Conservation (phyloP, 2,888 invertebrate genomes). For the Cheilosia variabilis region DNA sequence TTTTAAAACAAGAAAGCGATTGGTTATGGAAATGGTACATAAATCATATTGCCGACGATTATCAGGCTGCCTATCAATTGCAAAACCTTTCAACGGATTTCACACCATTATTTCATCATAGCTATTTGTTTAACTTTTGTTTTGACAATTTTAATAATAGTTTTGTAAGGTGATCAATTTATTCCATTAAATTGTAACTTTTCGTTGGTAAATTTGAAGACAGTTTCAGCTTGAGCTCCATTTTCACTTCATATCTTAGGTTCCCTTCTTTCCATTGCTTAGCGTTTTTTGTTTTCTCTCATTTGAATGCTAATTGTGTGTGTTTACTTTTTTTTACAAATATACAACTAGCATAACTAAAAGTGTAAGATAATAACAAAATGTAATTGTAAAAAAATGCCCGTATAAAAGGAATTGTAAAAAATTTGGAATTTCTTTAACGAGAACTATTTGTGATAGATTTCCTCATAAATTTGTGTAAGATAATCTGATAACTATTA, state of each 20-base stretch:
- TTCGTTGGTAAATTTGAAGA: constrained; percentile 60
- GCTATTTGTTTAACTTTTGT: background rate
- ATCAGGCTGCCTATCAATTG: background rate
- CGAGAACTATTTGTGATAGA: constrained; percentile 55
- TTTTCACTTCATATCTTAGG: constrained; percentile 17
- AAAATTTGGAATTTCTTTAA: constrained; percentile 27
- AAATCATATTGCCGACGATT: too few species aligned
- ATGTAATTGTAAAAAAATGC: constrained; percentile 34
- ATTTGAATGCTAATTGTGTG: background rate
- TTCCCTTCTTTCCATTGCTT: constrained; percentile 39
- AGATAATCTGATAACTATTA: constrained; percentile 49
- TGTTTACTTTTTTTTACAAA: constrained; percentile 16
- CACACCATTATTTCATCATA: background rate
- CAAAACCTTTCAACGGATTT: background rate
- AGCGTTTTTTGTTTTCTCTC: constrained; percentile 2
- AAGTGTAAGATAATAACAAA: constrained; percentile 27
- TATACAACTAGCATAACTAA: constrained; percentile 48
- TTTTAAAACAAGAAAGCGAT: too few species aligned
- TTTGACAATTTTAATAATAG: background rate
- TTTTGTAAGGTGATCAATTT: too few species aligned
- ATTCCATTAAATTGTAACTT: too few species aligned
- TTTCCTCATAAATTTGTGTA: constrained; percentile 39
- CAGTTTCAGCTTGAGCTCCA: background rate
- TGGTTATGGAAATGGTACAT: too few species aligned
- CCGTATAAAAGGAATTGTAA: constrained; percentile 42